A percentile compares a stretch with the other conserved stretches of the same genome.
Evolutionary conservation across 2,888 invertebrate genomes (phyloP).

Genomic region (Caenorhabditis parvicauda): DNA sequence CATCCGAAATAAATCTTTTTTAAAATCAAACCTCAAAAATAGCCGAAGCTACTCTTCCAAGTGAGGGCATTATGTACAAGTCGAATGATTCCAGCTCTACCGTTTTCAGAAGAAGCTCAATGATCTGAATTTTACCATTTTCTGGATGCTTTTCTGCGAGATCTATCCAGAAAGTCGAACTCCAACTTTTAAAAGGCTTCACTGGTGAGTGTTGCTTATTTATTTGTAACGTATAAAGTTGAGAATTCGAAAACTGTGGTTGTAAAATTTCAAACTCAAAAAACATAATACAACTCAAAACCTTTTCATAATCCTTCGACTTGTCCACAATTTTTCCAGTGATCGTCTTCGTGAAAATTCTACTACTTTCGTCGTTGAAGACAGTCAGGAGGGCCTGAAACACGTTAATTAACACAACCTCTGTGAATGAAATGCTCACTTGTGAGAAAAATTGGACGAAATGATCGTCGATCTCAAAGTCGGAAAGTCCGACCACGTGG

Average conservation of each 20-base stretch:
- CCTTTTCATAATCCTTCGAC: constrained; percentile 14
- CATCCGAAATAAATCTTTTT: not conserved
- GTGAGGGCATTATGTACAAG: constrained; percentile 40
- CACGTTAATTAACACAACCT: not conserved
- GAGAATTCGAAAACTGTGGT: not conserved
- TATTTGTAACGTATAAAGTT: too few relatives aligned
- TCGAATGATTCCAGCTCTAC: constrained; percentile 39
- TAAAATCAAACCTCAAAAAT: constrained; percentile 6
- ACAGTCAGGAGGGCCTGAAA: constrained; percentile 14
- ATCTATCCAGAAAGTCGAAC: not conserved
- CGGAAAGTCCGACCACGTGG: constrained; percentile 11
- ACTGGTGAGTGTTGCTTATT: too few relatives aligned
- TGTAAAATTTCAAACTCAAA: not conserved
- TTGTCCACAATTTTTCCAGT: constrained; percentile 21
- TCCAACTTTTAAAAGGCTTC: too few relatives aligned
- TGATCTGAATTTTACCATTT: constrained; percentile 5
- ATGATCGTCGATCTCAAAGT: constrained; percentile 18
- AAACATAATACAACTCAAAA: not conserved
- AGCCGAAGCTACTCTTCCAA: constrained; percentile 35
- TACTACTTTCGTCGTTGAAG: constrained; percentile 18
- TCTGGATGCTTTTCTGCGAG: not conserved
- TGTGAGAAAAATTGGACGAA: constrained; percentile 18
- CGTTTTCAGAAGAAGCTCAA: constrained; percentile 24
- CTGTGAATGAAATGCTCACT: constrained; percentile 1
- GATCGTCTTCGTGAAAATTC: constrained; percentile 20